These are phyloP conservation scores for Pristis pectinata DNA, from an alignment of 2,797 vertebrate genomes.

Conservation along the genomic window DNA sequence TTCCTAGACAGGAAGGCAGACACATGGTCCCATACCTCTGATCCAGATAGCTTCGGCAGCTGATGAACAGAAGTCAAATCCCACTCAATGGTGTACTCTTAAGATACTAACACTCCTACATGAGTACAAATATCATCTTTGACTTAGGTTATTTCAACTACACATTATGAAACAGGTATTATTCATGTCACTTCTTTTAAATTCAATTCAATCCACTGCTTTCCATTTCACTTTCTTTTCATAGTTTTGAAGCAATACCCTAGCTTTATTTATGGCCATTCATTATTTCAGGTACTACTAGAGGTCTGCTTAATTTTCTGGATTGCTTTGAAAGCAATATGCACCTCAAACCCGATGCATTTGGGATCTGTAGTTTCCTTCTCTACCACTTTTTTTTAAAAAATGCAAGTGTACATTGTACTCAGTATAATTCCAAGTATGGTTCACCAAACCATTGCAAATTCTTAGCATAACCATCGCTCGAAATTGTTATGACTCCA, in stretches of 20 bases:
- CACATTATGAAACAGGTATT: not conserved
- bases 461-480: not conserved
- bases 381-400: not conserved
- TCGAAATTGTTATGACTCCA: not conserved
- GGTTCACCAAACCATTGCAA: not conserved
- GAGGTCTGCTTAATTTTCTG: not conserved
- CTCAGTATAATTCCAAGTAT: not conserved
- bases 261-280: not conserved
- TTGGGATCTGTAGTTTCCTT: not conserved
- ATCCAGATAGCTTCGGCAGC: not conserved
- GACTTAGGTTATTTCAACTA: not conserved
- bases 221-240: not conserved
- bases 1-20: not conserved
- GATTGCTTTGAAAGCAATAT: not conserved
- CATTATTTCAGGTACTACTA: not conserved
- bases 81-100: not conserved
- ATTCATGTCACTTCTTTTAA: not conserved
- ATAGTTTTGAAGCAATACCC: not conserved
- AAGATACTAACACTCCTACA: not conserved
- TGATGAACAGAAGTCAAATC: not conserved
- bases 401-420: not conserved
- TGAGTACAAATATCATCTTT: not conserved
- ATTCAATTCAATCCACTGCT: not conserved
- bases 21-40: not conserved
- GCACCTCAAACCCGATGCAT: not conserved